Conservation (phyloP, 1,140 invertebrate genomes). For the Idris sp. region DNA sequence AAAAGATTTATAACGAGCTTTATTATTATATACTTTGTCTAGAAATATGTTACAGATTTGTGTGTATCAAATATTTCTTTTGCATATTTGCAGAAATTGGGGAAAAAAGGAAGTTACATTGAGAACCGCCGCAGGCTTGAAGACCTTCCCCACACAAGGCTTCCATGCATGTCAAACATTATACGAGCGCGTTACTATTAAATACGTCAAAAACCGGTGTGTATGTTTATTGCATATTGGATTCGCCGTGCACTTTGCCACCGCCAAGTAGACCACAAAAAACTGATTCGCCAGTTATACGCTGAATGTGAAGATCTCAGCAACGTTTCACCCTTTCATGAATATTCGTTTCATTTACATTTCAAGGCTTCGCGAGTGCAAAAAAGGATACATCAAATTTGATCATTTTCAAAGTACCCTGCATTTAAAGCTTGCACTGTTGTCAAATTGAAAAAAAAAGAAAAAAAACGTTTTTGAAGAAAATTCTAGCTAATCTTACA, state of each 20-base stretch:
- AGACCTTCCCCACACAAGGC: constrained; percentile 71
- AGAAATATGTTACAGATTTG: too few species aligned
- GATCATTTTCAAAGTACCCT: too few species aligned
- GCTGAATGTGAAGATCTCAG: constrained; percentile 53
- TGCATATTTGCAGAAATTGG: too few species aligned
- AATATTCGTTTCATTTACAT: constrained; percentile 58
- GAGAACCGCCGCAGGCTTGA: constrained; percentile 59
- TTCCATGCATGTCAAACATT: constrained; percentile 77
- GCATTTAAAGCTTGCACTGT: too few species aligned
- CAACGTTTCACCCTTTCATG: constrained; percentile 51
- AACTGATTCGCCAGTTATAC: constrained; percentile 62
- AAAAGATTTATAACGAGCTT: too few species aligned
- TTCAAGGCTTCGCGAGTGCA: constrained; percentile 49
- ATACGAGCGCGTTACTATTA: constrained; percentile 78
- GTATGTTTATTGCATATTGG: constrained; percentile 78
- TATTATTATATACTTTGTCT: too few species aligned
- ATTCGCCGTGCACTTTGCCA: constrained; percentile 70
- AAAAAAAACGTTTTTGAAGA: too few species aligned
- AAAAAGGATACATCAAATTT: constrained; percentile 42
- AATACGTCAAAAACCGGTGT: constrained; percentile 75
- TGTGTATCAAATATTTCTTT: too few species aligned
- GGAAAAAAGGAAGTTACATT: constrained; percentile 16
- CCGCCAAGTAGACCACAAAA: constrained; percentile 67
- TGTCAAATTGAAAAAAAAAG: too few species aligned
- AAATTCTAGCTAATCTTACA: too few species aligned